Conservation (phyloP, 92 coral and sea anemone species). For the Plumapathes pennacea region DNA sequence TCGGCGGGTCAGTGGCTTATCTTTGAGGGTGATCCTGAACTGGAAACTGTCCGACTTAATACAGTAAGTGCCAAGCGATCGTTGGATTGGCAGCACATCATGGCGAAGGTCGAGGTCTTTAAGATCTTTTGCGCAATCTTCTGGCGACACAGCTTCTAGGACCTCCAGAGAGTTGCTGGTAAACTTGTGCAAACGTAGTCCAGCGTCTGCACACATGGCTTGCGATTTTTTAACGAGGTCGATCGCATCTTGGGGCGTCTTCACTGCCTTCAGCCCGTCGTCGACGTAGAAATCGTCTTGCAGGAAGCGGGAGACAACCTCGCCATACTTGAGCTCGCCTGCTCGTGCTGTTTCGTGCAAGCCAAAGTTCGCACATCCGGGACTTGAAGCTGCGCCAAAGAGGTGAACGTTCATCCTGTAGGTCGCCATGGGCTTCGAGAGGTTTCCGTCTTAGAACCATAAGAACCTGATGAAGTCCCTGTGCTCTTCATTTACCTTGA, state of each 20-base stretch:
- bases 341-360: conserved; percentile 19
- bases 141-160: conserved; percentile 9
- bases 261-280: conserved; percentile 20
- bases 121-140: conserved; percentile 27
- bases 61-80: conserved; percentile 29
- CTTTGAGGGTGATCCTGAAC: conserved; percentile 13
- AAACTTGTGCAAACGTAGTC: conserved; percentile 21
- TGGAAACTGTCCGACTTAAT: conserved; percentile 16
- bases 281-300: conserved; percentile 16
- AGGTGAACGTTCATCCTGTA: conserved; percentile 52
- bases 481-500: conserved; percentile 40
- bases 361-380: conserved; percentile 43
- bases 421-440: conserved; percentile 8
- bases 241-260: conserved; percentile 1
- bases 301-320: neutral
- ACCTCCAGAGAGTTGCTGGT: conserved; percentile 19
- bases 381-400: conserved; percentile 49
- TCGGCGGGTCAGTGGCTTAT: conserved; percentile 19
- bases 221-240: conserved; percentile 3
- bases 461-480: conserved; percentile 39
- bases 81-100: conserved; percentile 20
- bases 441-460: conserved; percentile 46
- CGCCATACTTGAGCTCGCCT: conserved; percentile 18
- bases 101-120: conserved; percentile 14
- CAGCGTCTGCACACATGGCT: conserved; percentile 17